Evolutionary conservation across 2,113 vertebrate genomes (phyloP), one percentile per base, ranked within the genome.

Genomic region (Montifringilla adamsi): DNA sequence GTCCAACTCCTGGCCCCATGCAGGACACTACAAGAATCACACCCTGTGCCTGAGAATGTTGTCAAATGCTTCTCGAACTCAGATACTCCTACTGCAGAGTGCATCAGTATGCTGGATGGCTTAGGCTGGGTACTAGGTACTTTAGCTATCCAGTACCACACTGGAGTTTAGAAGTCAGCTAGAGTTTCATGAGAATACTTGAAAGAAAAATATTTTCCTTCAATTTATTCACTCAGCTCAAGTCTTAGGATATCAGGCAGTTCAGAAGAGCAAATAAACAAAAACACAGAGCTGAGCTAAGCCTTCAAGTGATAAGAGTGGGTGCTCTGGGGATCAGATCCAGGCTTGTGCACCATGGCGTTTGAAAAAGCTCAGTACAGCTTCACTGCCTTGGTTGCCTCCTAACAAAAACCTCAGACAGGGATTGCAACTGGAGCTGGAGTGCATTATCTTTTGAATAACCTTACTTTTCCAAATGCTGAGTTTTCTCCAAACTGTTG

Each of bases 141-240:
- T 79, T 53, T 6, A 28, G 30, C 68, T 79, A 44, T 55, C 8
- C 17, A 59, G 2, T 35, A 27, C 6, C 62, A 56, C 44, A 16
- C 0, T 59, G 44, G 46, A 64, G 27, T 60, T 76, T 76, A 62
- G 44, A 84, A 73, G 22, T 52, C n/a, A 76, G 53, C 16, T 73
- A 23, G 19, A 49, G 2, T 41, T 79, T 76, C 39, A 33, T 15
- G 20, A 59, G 4, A 63, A 39, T 49, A 55, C 19, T 83, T 73
- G 27, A 90, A 91, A n/a, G 12, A 86, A 31, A 74, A 72, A 24
- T 67, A 67, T 62, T 93, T 92, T 82, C 35, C 44, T 68, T 78
- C 43, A 58, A 5, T 70, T 87, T 84, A 47, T 43, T 74, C 13
- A 22, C 17, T 60, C 22, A 17, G 10, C 68, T 87, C 37, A 75